Evolutionary conservation across 2,113 vertebrate genomes (phyloP).

Genomic region (Gasterosteus nipponicus): DNA sequence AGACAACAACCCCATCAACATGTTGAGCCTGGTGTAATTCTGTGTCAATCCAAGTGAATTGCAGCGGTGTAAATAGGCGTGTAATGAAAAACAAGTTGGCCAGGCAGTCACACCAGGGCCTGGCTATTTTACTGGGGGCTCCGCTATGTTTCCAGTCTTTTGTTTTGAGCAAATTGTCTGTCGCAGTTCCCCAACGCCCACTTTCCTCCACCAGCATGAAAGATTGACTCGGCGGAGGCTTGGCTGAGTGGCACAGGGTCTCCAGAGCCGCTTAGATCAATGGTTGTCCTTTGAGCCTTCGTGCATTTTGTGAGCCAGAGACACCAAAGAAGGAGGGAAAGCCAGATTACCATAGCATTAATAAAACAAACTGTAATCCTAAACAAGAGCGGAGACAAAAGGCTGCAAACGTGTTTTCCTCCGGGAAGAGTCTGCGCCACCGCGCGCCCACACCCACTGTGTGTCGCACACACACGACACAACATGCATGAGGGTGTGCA

Average conservation of each 20-base stretch:
- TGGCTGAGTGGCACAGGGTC: slow-evolving; percentile 63
- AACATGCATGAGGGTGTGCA: slow-evolving; percentile 46
- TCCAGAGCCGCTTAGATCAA: slow-evolving; percentile 71
- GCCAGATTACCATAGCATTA: slow-evolving; percentile 77
- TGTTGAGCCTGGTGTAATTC: slow-evolving; percentile 42
- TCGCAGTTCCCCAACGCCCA: slow-evolving; percentile 51
- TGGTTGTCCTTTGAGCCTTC: slow-evolving; percentile 65
- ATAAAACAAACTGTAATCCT: slow-evolving; percentile 78
- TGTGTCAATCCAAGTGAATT: slow-evolving; percentile 46
- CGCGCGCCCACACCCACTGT: slow-evolving; percentile 8
- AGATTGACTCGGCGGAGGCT: slow-evolving; percentile 67
- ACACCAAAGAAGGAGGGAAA: slow-evolving; percentile 55
- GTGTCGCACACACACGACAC: slow-evolving; percentile 11
- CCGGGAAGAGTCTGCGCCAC: slow-evolving; percentile 56
- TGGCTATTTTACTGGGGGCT: slow-evolving; percentile 20
- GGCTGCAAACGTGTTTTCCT: slow-evolving; percentile 68
- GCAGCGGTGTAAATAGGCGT: slow-evolving; percentile 49
- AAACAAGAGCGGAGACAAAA: slow-evolving; percentile 77
- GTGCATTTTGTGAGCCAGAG: slow-evolving; percentile 45
- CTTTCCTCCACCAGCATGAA: slow-evolving; percentile 67
- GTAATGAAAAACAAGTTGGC: slow-evolving; percentile 61
- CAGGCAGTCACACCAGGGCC: slow-evolving; percentile 17
- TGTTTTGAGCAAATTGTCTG: slow-evolving; percentile 61
- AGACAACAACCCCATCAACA: background rate
- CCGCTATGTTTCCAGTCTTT: slow-evolving; percentile 36